Conservation (phyloP, 2,113 vertebrate genomes). For the Ophiodon elongatus region DNA sequence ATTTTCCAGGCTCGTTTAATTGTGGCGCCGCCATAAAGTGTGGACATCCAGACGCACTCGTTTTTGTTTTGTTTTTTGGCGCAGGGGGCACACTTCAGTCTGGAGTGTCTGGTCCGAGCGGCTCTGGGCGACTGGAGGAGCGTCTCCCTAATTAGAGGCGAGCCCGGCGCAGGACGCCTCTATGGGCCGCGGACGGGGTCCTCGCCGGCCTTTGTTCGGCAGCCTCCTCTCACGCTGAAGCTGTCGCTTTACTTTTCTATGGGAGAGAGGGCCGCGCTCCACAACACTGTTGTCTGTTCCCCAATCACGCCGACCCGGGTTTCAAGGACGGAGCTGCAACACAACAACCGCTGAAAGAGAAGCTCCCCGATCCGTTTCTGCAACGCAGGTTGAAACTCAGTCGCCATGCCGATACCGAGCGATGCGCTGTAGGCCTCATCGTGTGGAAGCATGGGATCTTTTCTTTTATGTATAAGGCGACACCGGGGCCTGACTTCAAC, state of each 20-base stretch:
- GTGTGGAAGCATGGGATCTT: too few species aligned
- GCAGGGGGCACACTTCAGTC: constrained; percentile 79
- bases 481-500: too few species aligned
- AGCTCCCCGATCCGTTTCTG: constrained; percentile 20
- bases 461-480: too few species aligned
- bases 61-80: constrained; percentile 10
- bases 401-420: too few species aligned
- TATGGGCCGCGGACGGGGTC: constrained; percentile 70
- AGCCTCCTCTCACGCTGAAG: constrained; percentile 66
- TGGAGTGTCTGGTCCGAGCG: constrained; percentile 77
- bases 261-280: constrained; percentile 56
- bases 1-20: constrained; percentile 72
- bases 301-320: constrained; percentile 51
- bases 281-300: constrained; percentile 50
- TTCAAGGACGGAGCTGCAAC: constrained; percentile 8
- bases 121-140: constrained; percentile 70
- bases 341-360: constrained; percentile 16
- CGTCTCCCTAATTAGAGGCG: constrained; percentile 79
- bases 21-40: constrained; percentile 36
- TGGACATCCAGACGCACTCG: constrained; percentile 68
- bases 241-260: constrained; percentile 82
- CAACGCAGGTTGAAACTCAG: not conserved
- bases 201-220: constrained; percentile 77
- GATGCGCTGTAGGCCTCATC: too few species aligned
- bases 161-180: constrained; percentile 78